A percentile compares a stretch with the other conserved stretches of the same genome.
phyloP scores from a whole-genome alignment of 2,888 invertebrate species.

The Deladenus siricidicola region DNA sequence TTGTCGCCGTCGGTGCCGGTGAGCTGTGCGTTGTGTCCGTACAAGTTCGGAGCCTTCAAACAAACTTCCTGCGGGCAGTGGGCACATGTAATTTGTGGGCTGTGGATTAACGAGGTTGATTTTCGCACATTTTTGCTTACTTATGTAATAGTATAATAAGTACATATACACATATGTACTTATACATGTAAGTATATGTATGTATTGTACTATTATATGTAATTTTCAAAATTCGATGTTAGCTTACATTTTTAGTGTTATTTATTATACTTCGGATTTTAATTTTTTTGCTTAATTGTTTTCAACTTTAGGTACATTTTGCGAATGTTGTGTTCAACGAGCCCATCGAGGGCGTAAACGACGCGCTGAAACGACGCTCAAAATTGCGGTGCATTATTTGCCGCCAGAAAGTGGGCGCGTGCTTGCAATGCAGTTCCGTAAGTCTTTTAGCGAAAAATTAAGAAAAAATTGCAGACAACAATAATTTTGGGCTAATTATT shows the following conservation, averaged over 20 bases:
- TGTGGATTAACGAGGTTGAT: constrained; percentile 98
- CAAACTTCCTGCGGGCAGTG: constrained; percentile 83
- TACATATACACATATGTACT: no score
- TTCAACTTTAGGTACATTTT: constrained; percentile 60
- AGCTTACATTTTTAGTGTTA: not conserved
- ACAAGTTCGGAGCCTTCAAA: constrained; percentile 95
- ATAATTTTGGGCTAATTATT: no score
- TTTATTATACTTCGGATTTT: not conserved
- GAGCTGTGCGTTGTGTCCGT: constrained; percentile 93
- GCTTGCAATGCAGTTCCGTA: constrained; percentile 92
- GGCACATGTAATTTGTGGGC: constrained; percentile 96
- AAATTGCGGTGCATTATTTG: constrained; percentile 93
- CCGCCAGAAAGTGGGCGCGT: constrained; percentile 82
- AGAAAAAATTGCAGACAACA: no score
- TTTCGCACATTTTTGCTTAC: no score
- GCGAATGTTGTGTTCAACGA: constrained; percentile 79
- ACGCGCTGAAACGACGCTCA: constrained; percentile 89
- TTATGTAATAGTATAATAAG: no score
- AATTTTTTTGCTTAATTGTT: not conserved
- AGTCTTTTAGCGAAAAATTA: no score
- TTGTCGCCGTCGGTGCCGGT: constrained; percentile 92
- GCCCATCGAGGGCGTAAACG: constrained; percentile 91
- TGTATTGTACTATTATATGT: not conserved
- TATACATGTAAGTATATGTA: not conserved
- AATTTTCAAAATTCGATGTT: not conserved